Conservation (phyloP, 1,140 invertebrate genomes). For the Holotrichia oblita region DNA sequence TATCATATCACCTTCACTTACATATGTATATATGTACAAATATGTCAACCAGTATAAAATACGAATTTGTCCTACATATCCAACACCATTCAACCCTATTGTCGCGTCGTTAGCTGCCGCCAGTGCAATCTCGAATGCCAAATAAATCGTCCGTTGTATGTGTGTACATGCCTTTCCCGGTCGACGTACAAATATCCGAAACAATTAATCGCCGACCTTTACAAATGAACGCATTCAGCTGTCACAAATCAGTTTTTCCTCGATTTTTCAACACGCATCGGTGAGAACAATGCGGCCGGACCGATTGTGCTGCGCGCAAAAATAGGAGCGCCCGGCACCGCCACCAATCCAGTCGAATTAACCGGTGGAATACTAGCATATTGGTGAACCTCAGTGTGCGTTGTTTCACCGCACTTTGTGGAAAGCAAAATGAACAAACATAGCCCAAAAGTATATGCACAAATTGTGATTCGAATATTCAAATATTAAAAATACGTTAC, state of each 20-base stretch:
- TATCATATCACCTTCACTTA: not conserved
- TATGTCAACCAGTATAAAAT: not conserved
- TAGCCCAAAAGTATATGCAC: not conserved
- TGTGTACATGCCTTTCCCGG: constrained; percentile 3
- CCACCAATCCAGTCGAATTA: not conserved
- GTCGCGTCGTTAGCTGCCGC: not conserved
- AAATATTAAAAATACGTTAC: no score
- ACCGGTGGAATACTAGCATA: not conserved
- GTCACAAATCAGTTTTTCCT: not conserved
- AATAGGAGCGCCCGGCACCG: not conserved
- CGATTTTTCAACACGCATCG: not conserved
- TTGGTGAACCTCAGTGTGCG: not conserved
- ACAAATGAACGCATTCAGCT: constrained; percentile 5
- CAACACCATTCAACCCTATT: no score
- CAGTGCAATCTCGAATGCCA: not conserved
- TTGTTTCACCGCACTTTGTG: not conserved
- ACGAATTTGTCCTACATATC: not conserved
- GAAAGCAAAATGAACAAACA: not conserved
- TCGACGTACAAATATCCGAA: constrained; percentile 7
- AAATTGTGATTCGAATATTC: no score
- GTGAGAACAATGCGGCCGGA: not conserved
- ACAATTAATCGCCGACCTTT: not conserved
- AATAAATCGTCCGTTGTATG: not conserved
- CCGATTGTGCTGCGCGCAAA: not conserved
- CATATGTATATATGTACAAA: not conserved